Evolutionary conservation across 2,113 vertebrate species (phyloP).

Genomic region (Elephas maximus): DNA sequence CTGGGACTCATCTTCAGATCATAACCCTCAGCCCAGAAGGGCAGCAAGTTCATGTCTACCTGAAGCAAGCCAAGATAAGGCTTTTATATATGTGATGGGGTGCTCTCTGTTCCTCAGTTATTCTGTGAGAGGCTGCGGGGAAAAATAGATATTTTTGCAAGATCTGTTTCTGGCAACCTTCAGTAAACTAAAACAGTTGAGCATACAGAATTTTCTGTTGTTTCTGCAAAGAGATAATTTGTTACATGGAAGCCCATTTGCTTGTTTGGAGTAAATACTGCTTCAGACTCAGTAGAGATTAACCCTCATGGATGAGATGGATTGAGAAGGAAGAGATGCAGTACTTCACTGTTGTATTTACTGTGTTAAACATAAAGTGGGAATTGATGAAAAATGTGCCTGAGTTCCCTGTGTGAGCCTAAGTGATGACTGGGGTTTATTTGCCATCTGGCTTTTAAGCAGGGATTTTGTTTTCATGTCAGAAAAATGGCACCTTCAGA

Average conservation of each 20-base stretch:
- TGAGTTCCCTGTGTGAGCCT: constrained; percentile 74
- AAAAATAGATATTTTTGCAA: constrained; percentile 53
- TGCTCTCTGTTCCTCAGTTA: neutral
- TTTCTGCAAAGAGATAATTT: constrained; percentile 81
- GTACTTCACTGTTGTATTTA: constrained; percentile 82
- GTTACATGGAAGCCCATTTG: constrained; percentile 81
- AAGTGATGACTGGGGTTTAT: constrained; percentile 87
- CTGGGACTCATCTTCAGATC: neutral
- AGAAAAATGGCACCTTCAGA: constrained; percentile 84
- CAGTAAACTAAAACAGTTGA: constrained; percentile 69
- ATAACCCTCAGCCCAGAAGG: neutral
- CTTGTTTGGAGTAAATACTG: constrained; percentile 81
- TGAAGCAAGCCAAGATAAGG: neutral
- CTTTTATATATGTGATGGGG: neutral
- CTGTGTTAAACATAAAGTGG: constrained; percentile 85
- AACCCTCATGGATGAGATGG: constrained; percentile 76
- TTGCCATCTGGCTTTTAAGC: constrained; percentile 86
- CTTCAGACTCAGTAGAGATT: constrained; percentile 79
- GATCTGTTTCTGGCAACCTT: constrained; percentile 70
- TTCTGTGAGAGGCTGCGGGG: neutral
- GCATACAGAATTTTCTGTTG: constrained; percentile 76
- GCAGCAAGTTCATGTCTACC: neutral
- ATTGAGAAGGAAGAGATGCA: constrained; percentile 72
- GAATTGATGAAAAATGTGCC: constrained; percentile 85
- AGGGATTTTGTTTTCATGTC: constrained; percentile 77